Evolutionary conservation across 2,888 invertebrate genomes (phyloP).

Genomic region (Creontiades dilutus): DNA sequence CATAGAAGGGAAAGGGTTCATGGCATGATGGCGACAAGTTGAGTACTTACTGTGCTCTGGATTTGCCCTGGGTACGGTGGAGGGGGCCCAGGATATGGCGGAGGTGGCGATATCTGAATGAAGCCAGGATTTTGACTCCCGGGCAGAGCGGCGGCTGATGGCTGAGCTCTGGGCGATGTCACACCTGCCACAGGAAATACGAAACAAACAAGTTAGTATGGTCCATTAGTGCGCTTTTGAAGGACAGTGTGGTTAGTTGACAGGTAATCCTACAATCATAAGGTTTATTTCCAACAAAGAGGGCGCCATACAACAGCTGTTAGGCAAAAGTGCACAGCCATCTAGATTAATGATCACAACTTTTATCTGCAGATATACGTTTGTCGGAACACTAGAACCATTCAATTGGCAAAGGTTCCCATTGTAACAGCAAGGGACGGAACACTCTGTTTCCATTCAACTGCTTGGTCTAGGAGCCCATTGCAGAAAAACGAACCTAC

Average conservation of each 20-base stretch:
- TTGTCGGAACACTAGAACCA: not conserved
- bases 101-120: conserved; percentile 81
- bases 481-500: no score
- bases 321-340: no score
- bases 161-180: conserved; percentile 70
- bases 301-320: no score
- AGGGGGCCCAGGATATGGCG: conserved; percentile 86
- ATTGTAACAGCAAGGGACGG: no score
- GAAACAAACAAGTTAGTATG: not conserved
- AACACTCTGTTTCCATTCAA: no score
- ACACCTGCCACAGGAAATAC: conserved; percentile 21
- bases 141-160: not conserved
- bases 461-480: no score
- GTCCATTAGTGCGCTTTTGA: not conserved
- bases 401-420: no score
- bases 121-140: conserved; percentile 68
- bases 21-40: not conserved
- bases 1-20: conserved; percentile 21
- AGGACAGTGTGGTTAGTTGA: not conserved
- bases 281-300: no score
- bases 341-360: no score
- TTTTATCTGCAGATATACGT: no score
- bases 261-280: not conserved
- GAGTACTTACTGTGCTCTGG: conserved; percentile 71
- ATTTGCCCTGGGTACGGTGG: conserved; percentile 84